Percentiles rank a stretch among this genome's conserved stretches.
These are phyloP conservation scores for Iphiclides podalirius DNA, from an alignment of 2,888 invertebrate genomes.

Conservation along the genomic window DNA sequence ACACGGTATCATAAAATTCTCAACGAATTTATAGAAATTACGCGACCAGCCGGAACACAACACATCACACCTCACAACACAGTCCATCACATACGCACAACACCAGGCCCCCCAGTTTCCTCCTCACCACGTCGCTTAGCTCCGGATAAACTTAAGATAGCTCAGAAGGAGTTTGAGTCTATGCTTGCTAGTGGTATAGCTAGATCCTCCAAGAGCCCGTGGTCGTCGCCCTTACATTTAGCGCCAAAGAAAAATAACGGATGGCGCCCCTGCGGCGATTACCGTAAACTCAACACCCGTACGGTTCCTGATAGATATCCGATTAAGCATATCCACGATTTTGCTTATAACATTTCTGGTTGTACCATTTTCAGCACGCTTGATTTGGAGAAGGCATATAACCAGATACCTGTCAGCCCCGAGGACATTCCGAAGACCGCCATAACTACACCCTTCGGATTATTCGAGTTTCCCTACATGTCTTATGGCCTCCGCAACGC, in stretches of 20 bases:
- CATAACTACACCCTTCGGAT: no score
- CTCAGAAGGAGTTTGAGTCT: constrained; percentile 36
- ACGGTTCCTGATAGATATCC: neutral
- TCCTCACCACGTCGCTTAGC: constrained; percentile 36
- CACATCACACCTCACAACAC: constrained; percentile 30
- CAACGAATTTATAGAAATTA: constrained; percentile 2
- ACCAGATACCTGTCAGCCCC: neutral
- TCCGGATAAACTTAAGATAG: constrained; percentile 36
- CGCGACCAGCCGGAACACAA: constrained; percentile 25
- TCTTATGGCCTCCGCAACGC: constrained; percentile 22
- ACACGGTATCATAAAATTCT: neutral
- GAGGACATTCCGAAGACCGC: constrained; percentile 29
- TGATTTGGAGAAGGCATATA: neutral
- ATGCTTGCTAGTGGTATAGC: constrained; percentile 29
- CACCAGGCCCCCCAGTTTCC: constrained; percentile 35
- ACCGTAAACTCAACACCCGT: neutral
- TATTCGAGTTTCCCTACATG: no score
- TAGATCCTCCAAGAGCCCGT: neutral
- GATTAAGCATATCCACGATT: neutral
- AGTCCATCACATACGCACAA: constrained; percentile 34
- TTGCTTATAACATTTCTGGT: neutral
- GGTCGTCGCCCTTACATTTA: no score
- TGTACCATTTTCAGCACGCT: neutral
- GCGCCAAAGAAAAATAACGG: neutral
- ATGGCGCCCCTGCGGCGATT: neutral